Conservation (phyloP, 2,113 vertebrate species). For the Oryzias celebensis region DNA sequence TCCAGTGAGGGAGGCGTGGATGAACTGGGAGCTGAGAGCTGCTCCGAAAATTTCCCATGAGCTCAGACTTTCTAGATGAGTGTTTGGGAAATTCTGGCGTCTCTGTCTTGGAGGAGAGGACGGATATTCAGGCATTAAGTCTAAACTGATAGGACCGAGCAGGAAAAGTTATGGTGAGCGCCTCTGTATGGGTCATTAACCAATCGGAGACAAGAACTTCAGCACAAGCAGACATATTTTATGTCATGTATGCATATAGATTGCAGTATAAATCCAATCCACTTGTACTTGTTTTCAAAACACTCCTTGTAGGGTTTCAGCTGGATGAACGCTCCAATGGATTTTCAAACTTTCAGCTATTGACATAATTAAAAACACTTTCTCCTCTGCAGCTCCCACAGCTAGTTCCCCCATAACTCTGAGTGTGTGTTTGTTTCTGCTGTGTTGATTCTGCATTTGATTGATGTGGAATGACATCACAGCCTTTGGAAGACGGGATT, state of each 20-base stretch:
- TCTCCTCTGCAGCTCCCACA: constrained; percentile 30
- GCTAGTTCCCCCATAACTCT: constrained; percentile 9
- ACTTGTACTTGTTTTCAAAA: no score
- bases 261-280: no score
- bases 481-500: constrained; percentile 41
- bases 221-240: constrained; percentile 40
- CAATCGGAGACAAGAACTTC: constrained; percentile 13
- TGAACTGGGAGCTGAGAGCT: not conserved
- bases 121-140: constrained; percentile 42
- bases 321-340: constrained; percentile 33
- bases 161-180: constrained; percentile 38
- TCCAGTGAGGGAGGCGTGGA: constrained; percentile 23
- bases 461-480: constrained; percentile 59
- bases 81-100: not conserved
- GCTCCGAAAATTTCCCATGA: not conserved
- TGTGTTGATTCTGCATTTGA: constrained; percentile 37
- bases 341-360: constrained; percentile 33
- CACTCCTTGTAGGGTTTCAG: constrained; percentile 19
- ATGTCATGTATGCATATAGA: constrained; percentile 10
- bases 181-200: constrained; percentile 32
- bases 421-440: constrained; percentile 33
- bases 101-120: constrained; percentile 28
- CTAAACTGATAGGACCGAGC: constrained; percentile 45
- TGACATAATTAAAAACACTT: constrained; percentile 57
- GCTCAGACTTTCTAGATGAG: not conserved